Percentiles rank a stretch among this genome's conserved stretches.
Evolutionary conservation across 2,113 vertebrate genomes (phyloP).

Genomic region (Tretioscincus oriximinensis): DNA sequence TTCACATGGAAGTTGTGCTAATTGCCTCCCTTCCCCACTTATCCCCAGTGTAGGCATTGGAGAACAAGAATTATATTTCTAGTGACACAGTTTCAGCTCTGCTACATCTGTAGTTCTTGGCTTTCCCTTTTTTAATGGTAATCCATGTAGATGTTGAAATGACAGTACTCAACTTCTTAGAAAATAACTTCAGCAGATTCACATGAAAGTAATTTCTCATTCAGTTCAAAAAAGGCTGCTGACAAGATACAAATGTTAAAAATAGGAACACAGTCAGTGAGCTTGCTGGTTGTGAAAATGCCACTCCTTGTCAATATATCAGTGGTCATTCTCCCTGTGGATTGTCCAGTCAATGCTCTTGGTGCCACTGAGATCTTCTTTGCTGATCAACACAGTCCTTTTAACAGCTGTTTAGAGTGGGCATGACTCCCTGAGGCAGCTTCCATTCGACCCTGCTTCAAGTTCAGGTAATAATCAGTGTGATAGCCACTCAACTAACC

Average conservation of each 20-base stretch:
- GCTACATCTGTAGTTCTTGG: too few relatives aligned
- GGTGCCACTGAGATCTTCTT: background rate
- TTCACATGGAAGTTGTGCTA: too few relatives aligned
- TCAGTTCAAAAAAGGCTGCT: background rate
- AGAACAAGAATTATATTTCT: too few relatives aligned
- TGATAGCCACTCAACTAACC: slow-evolving; percentile 99
- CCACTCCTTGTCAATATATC: slow-evolving; percentile 20
- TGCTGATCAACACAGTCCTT: slow-evolving; percentile 24
- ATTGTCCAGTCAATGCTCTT: background rate
- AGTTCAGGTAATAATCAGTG: slow-evolving; percentile 92
- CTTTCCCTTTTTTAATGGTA: background rate
- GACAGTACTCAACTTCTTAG: background rate
- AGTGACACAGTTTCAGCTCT: too few relatives aligned
- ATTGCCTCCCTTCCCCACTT: too few relatives aligned
- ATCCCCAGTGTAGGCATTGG: too few relatives aligned
- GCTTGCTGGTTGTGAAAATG: slow-evolving; percentile 25
- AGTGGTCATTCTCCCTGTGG: background rate
- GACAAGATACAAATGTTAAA: background rate
- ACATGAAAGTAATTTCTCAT: slow-evolving; percentile 5
- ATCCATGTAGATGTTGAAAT: slow-evolving; percentile 2
- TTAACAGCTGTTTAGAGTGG: slow-evolving; percentile 52
- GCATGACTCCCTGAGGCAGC: slow-evolving; percentile 46
- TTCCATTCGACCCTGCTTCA: slow-evolving; percentile 78
- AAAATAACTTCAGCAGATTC: background rate
- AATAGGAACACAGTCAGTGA: slow-evolving; percentile 9